Evolutionary conservation across 2,797 vertebrate species (phyloP), one percentile per base, ranked within the genome.

Genomic region (Etheostoma nigrum): DNA sequence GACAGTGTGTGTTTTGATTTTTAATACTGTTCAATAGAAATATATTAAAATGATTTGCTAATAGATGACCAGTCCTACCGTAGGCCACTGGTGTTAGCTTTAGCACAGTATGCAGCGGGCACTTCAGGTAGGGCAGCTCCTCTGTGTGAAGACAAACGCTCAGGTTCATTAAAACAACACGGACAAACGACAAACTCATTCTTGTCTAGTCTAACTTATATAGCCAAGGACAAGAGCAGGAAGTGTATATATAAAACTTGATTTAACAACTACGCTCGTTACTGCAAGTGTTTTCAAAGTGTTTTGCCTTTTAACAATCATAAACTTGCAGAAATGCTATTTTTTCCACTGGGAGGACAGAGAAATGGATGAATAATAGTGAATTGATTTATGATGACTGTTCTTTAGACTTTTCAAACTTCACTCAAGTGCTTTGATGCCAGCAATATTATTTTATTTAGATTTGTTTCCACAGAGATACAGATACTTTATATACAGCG

Each of bases 1-100:
- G n/a, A 18, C 19, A 72, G 7, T 8, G 12, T 36, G 13, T 4
- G 42, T 40, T 40, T 40, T 12, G 36, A 40, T 40, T n/a, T 23
- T 12, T 18, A 11, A 13, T 12, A 5, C 4, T 5, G 18, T 45
- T 58, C 2, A 69, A 11, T 2, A 42, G 44, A 74, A 40, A 33
- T 3, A 44, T 12, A 12, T 40, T 40, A 11, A 12, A 40, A 11
- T 12, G 10, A 40, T 12, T 21, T 0, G 7, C 0, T 0, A 12
- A 57, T 0, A 47, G 12, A 19, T 74, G 44, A 51, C 1, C 27
- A 1, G 33, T 76, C 79, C 94, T 91, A 99, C 98, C 98, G 0
- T 99, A 99, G 72, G 98, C 98, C 88, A 99, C 95, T 0, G 98
- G 98, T 0, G 98, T 99, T 57, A 99, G 95, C 95, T 99, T 99